Evolutionary conservation across 2,797 vertebrate species (phyloP), one percentile per base, ranked within the genome.

Genomic region (Rhinophrynus dorsalis): DNA sequence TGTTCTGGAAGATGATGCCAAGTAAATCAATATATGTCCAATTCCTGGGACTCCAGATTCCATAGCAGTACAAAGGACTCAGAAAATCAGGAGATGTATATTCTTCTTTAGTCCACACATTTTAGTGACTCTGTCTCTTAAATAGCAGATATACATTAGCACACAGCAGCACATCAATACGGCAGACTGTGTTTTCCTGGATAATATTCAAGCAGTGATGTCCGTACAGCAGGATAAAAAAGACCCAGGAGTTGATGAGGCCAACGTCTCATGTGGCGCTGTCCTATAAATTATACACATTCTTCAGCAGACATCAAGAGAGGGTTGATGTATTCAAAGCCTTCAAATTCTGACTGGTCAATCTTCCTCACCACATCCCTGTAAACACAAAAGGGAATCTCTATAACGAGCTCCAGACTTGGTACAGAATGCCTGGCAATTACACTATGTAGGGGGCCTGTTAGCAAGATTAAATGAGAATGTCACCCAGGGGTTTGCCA

Each of bases 261-360:
- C 13, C 27, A 59, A 61, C 79, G 73, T 50, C 85, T 80, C 64
- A 62, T 13, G 21, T 10, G 73, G 79, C 80, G 83, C 37, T 74
- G 80, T 51, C 76, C 78, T 61, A 75, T 64, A 75, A 67, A 67
- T 92, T 91, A 98, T 88, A 98, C 96, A 74, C 95, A 96, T 85
- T 97, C 96, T 86, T 97, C 97, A 8, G 97, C 96, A 5, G 97
- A 99, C 97, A 99, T 99, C 87, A 99, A 78, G 45, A 99, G 94
- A 52, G 97, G 97, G 86, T 99, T 99, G 85, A 99, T 98, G 80
- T 99, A 99, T 85, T 99, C 97, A 55, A 99, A 99, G 21, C 97
- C 97, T 90, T 99, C 97, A 75, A 99, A 99, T 85, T 99, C 97
- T 37, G 97, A 98, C 82, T 99, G 97, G 85, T 99, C 97, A 65